phyloP scores from a whole-genome alignment of 92 coral and sea anemone genomes.

The Epizoanthus fatuus region DNA sequence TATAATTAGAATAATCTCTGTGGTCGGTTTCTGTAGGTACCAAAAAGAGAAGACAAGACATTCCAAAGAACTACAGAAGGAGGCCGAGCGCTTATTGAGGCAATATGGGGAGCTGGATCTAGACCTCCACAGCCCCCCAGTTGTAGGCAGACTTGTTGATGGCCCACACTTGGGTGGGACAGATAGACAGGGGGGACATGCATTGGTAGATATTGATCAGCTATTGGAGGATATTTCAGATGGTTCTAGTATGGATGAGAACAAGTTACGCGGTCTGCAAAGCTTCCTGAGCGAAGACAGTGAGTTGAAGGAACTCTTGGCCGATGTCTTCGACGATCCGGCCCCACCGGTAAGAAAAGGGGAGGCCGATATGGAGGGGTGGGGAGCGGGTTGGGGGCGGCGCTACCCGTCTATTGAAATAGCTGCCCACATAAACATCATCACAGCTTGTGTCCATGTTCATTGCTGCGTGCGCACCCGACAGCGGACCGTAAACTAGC shows the following conservation, averaged over 20 bases:
- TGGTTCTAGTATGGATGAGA: slow-evolving; percentile 16
- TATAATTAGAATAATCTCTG: neutral
- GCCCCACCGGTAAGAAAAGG: slow-evolving; percentile 9
- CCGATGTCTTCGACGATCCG: slow-evolving; percentile 12
- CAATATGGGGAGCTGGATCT: slow-evolving; percentile 31
- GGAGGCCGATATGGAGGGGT: no score
- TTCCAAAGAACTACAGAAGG: slow-evolving; percentile 23
- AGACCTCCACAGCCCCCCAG: neutral
- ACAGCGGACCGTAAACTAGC: no score
- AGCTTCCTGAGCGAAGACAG: slow-evolving; percentile 36
- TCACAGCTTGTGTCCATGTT: no score
- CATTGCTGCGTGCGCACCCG: no score
- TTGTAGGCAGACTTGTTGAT: neutral
- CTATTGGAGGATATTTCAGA: slow-evolving; percentile 37
- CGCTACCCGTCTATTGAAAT: no score
- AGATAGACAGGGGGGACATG: slow-evolving; percentile 7
- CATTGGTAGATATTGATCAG: slow-evolving; percentile 17
- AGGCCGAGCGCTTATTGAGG: slow-evolving; percentile 34
- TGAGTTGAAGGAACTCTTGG: slow-evolving; percentile 37
- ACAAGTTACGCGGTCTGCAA: slow-evolving; percentile 11
- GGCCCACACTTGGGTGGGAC: neutral
- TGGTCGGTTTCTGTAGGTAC: neutral
- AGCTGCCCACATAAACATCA: no score
- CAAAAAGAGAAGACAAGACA: neutral
- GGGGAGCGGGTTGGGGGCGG: no score